These are phyloP conservation scores for Coenobita brevimanus DNA, from an alignment of 1,140 invertebrate genomes.

Conservation along the genomic window DNA sequence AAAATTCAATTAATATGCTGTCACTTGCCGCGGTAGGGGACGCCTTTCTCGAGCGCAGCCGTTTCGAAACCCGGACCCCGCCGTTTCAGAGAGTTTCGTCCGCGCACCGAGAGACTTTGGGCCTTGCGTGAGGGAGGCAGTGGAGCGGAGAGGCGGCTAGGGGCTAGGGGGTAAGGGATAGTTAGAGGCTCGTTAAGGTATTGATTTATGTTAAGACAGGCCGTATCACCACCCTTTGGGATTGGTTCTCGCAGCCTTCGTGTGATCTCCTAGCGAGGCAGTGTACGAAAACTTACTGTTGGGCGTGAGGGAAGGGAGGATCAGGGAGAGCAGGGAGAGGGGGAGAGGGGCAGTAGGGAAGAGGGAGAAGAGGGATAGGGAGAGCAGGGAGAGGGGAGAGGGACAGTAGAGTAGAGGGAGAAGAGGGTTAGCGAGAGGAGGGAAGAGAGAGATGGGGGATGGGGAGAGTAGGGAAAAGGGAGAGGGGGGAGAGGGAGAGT, in stretches of 20 bases:
- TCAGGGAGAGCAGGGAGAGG: background rate
- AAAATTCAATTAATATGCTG: constrained; percentile 68
- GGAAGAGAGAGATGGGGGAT: background rate
- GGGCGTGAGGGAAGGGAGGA: background rate
- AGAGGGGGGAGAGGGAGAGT: background rate
- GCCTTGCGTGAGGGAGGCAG: constrained; percentile 10
- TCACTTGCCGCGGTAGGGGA: constrained; percentile 61
- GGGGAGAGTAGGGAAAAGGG: background rate
- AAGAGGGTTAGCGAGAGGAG: background rate
- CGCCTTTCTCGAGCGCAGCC: constrained; percentile 20
- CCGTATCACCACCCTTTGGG: constrained; percentile 65
- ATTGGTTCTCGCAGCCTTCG: constrained; percentile 53
- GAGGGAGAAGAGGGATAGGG: background rate
- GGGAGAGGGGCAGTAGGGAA: no score
- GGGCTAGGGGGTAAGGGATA: background rate
- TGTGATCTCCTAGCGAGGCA: constrained; percentile 60
- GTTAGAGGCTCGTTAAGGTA: constrained; percentile 57
- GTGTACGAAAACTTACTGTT: background rate
- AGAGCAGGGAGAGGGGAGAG: background rate
- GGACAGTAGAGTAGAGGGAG: background rate
- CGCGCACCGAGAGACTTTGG: background rate
- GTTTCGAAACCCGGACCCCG: background rate
- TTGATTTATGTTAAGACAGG: constrained; percentile 67
- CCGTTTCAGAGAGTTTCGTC: constrained; percentile 28
- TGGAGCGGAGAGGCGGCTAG: background rate